phyloP scores from a whole-genome alignment of 2,797 vertebrate genomes.

The Synanceia verrucosa region DNA sequence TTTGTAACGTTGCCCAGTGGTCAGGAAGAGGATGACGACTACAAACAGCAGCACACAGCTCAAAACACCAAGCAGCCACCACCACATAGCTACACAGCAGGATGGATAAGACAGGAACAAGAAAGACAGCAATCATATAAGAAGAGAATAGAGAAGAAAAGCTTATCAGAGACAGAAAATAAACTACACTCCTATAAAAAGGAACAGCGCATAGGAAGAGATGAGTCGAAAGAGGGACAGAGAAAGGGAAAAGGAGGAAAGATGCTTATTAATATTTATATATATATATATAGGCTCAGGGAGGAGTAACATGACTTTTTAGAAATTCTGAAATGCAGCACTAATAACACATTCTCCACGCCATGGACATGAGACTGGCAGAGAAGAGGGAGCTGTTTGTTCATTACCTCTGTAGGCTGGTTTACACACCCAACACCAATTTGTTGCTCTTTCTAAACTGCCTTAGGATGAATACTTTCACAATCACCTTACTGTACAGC shows the following conservation, averaged over 20 bases:
- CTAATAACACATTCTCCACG: constrained; percentile 45
- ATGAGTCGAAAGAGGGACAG: background rate
- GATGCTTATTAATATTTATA: background rate
- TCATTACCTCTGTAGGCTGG: background rate
- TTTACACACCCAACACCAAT: background rate
- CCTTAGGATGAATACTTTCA: background rate
- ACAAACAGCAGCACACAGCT: constrained; percentile 34
- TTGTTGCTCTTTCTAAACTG: background rate
- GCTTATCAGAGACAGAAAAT: background rate
- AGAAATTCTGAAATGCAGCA: constrained; percentile 8
- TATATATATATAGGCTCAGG: too few relatives aligned
- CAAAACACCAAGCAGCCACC: constrained; percentile 55
- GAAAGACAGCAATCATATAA: background rate
- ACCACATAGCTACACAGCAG: constrained; percentile 52
- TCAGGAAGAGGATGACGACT: constrained; percentile 43
- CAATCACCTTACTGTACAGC: background rate
- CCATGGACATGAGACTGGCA: constrained; percentile 40
- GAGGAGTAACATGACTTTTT: constrained; percentile 32
- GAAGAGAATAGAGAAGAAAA: background rate
- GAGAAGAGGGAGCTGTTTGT: constrained; percentile 51
- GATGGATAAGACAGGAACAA: background rate
- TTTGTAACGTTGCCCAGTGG: constrained; percentile 35
- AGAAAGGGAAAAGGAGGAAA: background rate
- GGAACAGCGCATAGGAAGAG: background rate
- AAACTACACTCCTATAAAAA: too few relatives aligned